phyloP scores from a whole-genome alignment of 2,797 vertebrate genomes.

The Neosilurus hyrtlii region DNA sequence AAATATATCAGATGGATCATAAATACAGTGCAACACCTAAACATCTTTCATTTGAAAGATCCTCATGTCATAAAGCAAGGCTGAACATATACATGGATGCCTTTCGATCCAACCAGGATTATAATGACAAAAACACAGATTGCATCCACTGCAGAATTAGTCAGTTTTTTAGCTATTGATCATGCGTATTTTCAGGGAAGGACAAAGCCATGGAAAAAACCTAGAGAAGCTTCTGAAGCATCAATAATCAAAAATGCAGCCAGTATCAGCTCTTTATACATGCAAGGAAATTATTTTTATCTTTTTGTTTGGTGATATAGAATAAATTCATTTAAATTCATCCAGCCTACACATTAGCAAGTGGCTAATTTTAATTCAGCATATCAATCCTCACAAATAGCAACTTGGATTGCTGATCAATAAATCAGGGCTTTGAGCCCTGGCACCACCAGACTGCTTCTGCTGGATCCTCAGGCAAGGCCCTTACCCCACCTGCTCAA shows the following conservation, averaged over 20 bases:
- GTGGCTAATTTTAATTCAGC: not conserved
- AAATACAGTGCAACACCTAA: conserved; percentile 23
- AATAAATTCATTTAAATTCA: not conserved
- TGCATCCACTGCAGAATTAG: conserved; percentile 39
- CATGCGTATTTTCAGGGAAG: not conserved
- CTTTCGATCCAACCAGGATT: conserved; percentile 46
- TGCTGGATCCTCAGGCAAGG: no score
- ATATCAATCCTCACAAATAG: not conserved
- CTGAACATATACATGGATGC: conserved; percentile 34
- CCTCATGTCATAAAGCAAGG: conserved; percentile 36
- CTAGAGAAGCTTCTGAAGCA: not conserved
- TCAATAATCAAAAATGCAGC: not conserved
- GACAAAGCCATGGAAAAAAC: not conserved
- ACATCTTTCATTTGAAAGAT: conserved; percentile 10
- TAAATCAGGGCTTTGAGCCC: no score
- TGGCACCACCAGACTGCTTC: no score
- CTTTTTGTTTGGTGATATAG: not conserved
- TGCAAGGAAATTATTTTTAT: not conserved
- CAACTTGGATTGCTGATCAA: not conserved
- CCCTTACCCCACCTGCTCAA: no score
- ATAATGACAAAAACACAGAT: conserved; percentile 42
- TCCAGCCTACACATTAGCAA: not conserved
- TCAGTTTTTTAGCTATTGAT: conserved; percentile 39
- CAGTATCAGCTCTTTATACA: not conserved
- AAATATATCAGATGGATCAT: not conserved